Evolutionary conservation across 2,797 vertebrate species (phyloP).

Genomic region (Platyrinchus mystaceus): DNA sequence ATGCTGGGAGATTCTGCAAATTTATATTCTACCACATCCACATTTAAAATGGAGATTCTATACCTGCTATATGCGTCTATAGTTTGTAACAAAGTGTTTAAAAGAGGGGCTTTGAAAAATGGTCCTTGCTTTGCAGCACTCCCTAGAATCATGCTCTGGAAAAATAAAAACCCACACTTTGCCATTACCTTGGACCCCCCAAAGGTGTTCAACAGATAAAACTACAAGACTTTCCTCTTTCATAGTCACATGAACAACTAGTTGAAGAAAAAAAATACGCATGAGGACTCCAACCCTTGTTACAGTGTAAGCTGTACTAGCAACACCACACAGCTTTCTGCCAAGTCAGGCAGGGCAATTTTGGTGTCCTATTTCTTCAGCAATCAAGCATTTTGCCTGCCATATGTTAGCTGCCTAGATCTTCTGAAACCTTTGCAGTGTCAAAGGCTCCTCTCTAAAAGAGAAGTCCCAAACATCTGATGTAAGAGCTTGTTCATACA

Average conservation of each 20-base stretch:
- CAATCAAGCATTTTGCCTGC: not conserved
- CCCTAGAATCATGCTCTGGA: not conserved
- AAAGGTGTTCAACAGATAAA: not conserved
- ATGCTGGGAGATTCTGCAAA: not conserved
- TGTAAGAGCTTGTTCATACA: not conserved
- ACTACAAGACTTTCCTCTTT: not conserved
- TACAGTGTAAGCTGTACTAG: not conserved
- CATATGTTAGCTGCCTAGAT: not conserved
- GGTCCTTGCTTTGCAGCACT: not conserved
- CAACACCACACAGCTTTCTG: not conserved
- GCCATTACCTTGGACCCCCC: not conserved
- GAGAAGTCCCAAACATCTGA: not conserved
- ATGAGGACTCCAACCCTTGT: not conserved
- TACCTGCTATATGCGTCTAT: not conserved
- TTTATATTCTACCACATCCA: not conserved
- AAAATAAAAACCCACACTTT: not conserved
- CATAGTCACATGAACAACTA: not conserved
- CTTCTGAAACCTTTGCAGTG: not conserved
- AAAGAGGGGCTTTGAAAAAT: not conserved
- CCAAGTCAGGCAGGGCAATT: not conserved
- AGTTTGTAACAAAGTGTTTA: not conserved
- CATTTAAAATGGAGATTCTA: not conserved
- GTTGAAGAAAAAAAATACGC: not conserved
- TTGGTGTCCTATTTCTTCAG: not conserved
- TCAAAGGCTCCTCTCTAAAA: not conserved